These are phyloP conservation scores for Schizotus pectinicornis DNA, from an alignment of 2,888 invertebrate genomes.

Conservation along the genomic window DNA sequence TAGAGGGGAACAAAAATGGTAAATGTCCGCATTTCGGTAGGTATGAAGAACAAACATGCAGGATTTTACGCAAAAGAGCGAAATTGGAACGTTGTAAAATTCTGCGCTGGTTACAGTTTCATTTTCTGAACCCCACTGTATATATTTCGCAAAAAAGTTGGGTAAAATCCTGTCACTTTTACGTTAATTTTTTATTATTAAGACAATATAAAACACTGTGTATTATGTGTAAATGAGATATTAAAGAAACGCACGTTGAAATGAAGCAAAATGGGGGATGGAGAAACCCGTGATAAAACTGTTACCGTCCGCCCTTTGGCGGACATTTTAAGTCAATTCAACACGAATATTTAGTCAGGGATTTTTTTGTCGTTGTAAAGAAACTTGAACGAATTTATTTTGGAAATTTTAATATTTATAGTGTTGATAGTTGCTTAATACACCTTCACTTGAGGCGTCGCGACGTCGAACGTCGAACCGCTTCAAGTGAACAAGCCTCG, in stretches of 20 bases:
- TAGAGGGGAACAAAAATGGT: constrained; percentile 23
- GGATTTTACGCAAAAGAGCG: constrained; percentile 18
- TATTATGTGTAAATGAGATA: constrained; percentile 1
- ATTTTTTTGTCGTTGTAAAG: constrained; percentile 41
- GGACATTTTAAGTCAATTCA: constrained; percentile 49
- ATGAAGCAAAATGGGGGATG: no score
- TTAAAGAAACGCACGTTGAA: background rate
- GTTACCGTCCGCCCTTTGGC: constrained; percentile 13
- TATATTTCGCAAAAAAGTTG: constrained; percentile 3
- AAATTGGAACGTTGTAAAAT: background rate
- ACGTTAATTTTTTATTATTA: constrained; percentile 22
- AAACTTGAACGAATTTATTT: constrained; percentile 3
- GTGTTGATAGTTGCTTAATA: background rate
- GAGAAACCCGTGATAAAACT: constrained; percentile 10
- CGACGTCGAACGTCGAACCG: no score
- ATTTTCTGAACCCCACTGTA: background rate
- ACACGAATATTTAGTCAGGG: constrained; percentile 46
- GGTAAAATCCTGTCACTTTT: constrained; percentile 18
- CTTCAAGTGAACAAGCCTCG: no score
- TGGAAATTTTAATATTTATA: constrained; percentile 16
- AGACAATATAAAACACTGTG: constrained; percentile 31
- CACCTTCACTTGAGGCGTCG: no score
- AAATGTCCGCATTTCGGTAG: constrained; percentile 25
- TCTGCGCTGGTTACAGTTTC: background rate
- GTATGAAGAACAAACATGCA: constrained; percentile 19